A percentile compares a stretch with the other conserved stretches of the same genome.
These are phyloP conservation scores for Poecilia latipinna DNA, from an alignment of 2,113 vertebrate genomes.

Conservation along the genomic window DNA sequence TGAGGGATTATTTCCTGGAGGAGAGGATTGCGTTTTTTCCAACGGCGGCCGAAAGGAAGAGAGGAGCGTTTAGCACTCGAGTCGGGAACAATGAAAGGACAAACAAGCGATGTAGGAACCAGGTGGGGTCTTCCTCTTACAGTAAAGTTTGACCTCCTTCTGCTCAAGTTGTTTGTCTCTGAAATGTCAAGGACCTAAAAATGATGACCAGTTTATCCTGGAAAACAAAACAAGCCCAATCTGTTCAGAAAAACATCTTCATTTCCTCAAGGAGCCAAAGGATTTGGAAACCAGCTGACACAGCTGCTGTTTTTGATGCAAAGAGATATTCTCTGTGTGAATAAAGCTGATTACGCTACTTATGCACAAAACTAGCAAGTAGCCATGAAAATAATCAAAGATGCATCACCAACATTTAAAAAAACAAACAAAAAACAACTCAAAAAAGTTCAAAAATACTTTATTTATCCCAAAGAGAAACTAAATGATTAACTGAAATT, in stretches of 20 bases:
- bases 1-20: conserved; percentile 47
- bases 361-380: too few relatives aligned
- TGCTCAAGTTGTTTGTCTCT: conserved; percentile 18
- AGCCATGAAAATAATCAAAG: too few relatives aligned
- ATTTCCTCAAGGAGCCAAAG: background rate
- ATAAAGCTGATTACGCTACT: too few relatives aligned
- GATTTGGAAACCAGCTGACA: background rate
- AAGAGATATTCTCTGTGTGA: too few relatives aligned
- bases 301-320: too few relatives aligned
- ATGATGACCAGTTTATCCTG: background rate
- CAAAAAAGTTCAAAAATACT: too few relatives aligned
- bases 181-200: background rate
- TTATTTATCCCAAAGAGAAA: too few relatives aligned
- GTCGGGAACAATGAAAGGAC: conserved; percentile 53
- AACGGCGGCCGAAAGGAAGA: conserved; percentile 16
- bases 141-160: conserved; percentile 7
- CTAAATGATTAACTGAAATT: too few relatives aligned
- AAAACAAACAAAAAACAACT: too few relatives aligned
- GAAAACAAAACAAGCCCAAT: background rate
- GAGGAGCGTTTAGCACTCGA: conserved; percentile 21
- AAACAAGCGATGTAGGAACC: conserved; percentile 42
- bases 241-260: background rate
- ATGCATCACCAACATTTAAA: too few relatives aligned
- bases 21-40: background rate
- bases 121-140: conserved; percentile 54